Evolutionary conservation across 2,113 vertebrate species (phyloP), one percentile per base, ranked within the genome.

Genomic region (Protomyctophum bolini): DNA sequence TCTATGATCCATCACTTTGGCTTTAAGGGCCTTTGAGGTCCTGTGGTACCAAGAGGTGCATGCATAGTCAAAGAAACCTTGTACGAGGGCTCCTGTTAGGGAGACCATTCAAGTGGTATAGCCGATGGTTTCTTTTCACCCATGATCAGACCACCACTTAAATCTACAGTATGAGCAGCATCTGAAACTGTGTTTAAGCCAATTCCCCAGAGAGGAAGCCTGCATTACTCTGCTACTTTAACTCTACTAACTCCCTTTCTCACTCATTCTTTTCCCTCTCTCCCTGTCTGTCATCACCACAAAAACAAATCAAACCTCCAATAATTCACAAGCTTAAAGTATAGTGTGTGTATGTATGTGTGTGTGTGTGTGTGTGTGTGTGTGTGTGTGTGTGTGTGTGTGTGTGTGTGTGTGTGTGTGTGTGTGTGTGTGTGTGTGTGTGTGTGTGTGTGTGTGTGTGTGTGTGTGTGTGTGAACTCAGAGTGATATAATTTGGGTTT

Each of bases 291-390:
- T 73, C 86, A 84, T 85, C 76, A 66, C 12, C 48, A 48, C 70
- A 70, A 68, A 83, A 89, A 85, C 79, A 80, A 86, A 87, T 85
- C 87, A 89, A 87, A 88, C 82, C 74, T 60, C 68, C 72, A 87
- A 87, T 87, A 84, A 89, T 88, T 89, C 81, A 90, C 69, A 77
- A 85, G 84, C 66, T 66, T 41, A 76, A 83, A 78, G 52, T 6
- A 41, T 6, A 41, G 33, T 41, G 33, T 72, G 72, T 52, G 79
- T 75, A 76, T 70, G 9, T 33, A 28, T 15, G 57, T 59, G 75
- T 70, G 50, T 8, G 11, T 58, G 63, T 14, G 58, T 65, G 58
- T 50, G 10, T 29, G 47, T 64, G 47, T 12, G 28, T 48, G 1
- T 6, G 66, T 9, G 12, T 28, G 56, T 64, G 60, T 72, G 51